Evolutionary conservation across 1,140 invertebrate genomes (phyloP).

Genomic region (Atta texana): DNA sequence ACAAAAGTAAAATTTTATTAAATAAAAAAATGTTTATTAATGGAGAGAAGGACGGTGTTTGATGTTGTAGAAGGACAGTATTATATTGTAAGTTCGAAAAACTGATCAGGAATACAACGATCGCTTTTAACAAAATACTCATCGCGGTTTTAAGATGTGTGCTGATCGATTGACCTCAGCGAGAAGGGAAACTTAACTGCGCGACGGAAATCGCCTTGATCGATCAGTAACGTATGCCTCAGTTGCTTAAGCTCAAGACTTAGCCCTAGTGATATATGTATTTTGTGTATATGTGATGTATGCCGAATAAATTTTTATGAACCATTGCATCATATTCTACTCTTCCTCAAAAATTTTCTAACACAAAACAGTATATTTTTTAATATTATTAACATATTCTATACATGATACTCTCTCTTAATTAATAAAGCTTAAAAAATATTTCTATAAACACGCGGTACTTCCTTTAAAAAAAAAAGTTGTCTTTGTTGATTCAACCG

Average conservation of each 20-base stretch:
- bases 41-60: neutral
- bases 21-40: constrained; percentile 4
- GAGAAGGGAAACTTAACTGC: constrained; percentile 11
- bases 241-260: constrained; percentile 26
- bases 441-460: neutral
- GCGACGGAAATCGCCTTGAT: constrained; percentile 23
- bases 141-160: constrained; percentile 8
- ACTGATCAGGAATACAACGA: constrained; percentile 12
- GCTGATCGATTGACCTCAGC: constrained; percentile 26
- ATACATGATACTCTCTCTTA: neutral
- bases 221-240: constrained; percentile 32
- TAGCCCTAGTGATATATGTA: constrained; percentile 29
- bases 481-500: neutral
- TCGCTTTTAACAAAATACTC: constrained; percentile 32
- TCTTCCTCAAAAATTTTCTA: neutral
- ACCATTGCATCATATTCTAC: neutral
- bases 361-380: neutral
- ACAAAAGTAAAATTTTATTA: constrained; percentile 9
- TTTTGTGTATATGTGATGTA: constrained; percentile 32
- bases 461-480: neutral
- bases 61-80: constrained; percentile 12
- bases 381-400: neutral
- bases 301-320: constrained; percentile 52
- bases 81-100: constrained; percentile 30
- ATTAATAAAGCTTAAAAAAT: neutral